Evolutionary conservation across 2,113 vertebrate genomes (phyloP).

Genomic region (Caretta caretta): DNA sequence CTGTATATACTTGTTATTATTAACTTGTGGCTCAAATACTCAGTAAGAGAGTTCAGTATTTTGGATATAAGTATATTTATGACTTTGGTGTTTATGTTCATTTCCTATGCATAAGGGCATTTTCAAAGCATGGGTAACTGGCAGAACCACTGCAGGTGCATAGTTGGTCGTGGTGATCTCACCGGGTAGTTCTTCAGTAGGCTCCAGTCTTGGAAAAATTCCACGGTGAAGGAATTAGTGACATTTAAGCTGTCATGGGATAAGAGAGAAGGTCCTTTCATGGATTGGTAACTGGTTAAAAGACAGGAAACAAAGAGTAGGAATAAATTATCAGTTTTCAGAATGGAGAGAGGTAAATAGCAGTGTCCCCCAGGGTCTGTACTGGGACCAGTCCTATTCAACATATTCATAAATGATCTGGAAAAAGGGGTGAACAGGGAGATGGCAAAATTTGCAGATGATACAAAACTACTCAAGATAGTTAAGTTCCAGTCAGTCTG

Average conservation of each 20-base stretch:
- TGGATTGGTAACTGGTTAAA: no score
- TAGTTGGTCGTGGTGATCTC: neutral
- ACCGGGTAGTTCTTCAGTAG: neutral
- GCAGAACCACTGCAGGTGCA: neutral
- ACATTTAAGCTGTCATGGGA: fast-evolving
- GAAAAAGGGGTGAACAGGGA: no score
- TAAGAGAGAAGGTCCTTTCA: no score
- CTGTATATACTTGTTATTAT: neutral
- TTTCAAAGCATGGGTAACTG: neutral
- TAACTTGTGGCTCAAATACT: neutral
- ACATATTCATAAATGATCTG: no score
- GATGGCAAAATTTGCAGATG: no score
- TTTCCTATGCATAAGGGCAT: neutral
- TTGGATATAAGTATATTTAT: neutral
- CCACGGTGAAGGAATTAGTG: neutral
- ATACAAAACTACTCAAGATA: no score
- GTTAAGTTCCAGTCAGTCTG: no score
- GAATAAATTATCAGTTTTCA: no score
- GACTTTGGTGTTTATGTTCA: fast-evolving
- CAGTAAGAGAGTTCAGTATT: neutral
- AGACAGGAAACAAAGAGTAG: no score
- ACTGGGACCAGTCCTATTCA: no score
- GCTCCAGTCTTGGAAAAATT: neutral
- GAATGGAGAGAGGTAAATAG: no score
- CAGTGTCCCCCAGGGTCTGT: no score